phyloP scores from a whole-genome alignment of 92 coral and sea anemone species.

The Bergia puertoricense region DNA sequence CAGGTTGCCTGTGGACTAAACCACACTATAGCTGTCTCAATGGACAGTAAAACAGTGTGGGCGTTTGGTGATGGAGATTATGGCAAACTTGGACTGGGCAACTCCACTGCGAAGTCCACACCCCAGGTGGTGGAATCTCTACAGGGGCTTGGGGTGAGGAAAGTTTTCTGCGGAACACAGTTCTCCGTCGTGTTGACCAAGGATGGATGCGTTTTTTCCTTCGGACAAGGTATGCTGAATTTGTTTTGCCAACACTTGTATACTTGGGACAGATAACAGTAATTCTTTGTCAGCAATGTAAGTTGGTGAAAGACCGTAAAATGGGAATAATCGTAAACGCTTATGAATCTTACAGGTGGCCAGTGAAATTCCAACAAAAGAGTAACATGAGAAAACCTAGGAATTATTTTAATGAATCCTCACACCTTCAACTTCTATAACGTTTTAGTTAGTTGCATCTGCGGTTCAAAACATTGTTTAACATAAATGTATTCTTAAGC shows the following conservation, averaged over 20 bases:
- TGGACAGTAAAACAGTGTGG: slow-evolving; percentile 80
- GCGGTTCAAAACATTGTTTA: no score
- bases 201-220: slow-evolving; percentile 81
- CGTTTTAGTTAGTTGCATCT: no score
- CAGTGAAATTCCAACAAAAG: no score
- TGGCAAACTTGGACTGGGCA: slow-evolving; percentile 85
- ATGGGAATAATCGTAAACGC: not conserved
- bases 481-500: no score
- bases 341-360: no score
- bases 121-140: slow-evolving; percentile 74
- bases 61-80: slow-evolving; percentile 93
- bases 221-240: slow-evolving; percentile 72
- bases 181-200: slow-evolving; percentile 83
- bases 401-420: no score
- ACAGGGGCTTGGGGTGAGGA: slow-evolving; percentile 66
- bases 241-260: not conserved
- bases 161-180: slow-evolving; percentile 86
- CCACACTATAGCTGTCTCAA: slow-evolving; percentile 79
- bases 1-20: slow-evolving; percentile 86
- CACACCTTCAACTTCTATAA: no score
- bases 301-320: no score
- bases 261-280: no score
- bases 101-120: slow-evolving; percentile 79
- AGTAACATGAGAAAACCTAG: no score
- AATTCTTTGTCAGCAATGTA: no score